Percentiles rank a stretch among this genome's conserved stretches.
Evolutionary conservation across 2,113 vertebrate species (phyloP).

Genomic region (Parotia lawesii): DNA sequence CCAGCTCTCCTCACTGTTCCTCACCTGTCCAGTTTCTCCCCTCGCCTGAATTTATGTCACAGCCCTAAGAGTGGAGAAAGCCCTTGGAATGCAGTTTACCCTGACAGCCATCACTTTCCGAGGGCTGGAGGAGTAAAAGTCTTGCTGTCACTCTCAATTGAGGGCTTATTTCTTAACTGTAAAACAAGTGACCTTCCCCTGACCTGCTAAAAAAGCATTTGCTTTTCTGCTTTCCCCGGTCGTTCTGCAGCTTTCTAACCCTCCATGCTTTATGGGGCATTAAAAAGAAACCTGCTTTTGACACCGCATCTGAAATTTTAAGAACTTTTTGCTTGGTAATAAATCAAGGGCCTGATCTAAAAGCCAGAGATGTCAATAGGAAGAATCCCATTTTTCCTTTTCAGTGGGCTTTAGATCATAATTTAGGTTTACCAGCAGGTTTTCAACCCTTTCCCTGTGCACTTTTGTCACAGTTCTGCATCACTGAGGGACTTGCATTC

Average conservation of each 20-base stretch:
- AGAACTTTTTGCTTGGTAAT: background rate
- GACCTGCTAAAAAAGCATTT: slow-evolving; percentile 31
- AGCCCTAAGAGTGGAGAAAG: background rate
- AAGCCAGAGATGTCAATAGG: background rate
- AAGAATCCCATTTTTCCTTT: background rate
- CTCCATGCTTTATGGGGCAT: background rate
- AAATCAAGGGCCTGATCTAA: background rate
- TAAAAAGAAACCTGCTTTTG: background rate
- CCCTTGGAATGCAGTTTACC: background rate
- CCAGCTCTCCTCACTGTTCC: background rate
- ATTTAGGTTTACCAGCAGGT: background rate
- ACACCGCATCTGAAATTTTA: background rate
- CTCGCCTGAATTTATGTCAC: background rate
- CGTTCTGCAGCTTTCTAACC: background rate
- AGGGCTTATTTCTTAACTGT: background rate
- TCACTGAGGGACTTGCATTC: background rate
- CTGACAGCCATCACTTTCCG: background rate
- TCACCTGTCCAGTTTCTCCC: background rate
- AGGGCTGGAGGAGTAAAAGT: background rate
- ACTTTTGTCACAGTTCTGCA: background rate
- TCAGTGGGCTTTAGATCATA: background rate
- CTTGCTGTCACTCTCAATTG: background rate
- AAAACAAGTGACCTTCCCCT: slow-evolving; percentile 9
- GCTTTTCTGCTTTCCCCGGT: background rate
- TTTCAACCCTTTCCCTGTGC: background rate